These are phyloP conservation scores for Choristoneura rosaceana DNA, from an alignment of 2,888 invertebrate genomes.

Conservation along the genomic window DNA sequence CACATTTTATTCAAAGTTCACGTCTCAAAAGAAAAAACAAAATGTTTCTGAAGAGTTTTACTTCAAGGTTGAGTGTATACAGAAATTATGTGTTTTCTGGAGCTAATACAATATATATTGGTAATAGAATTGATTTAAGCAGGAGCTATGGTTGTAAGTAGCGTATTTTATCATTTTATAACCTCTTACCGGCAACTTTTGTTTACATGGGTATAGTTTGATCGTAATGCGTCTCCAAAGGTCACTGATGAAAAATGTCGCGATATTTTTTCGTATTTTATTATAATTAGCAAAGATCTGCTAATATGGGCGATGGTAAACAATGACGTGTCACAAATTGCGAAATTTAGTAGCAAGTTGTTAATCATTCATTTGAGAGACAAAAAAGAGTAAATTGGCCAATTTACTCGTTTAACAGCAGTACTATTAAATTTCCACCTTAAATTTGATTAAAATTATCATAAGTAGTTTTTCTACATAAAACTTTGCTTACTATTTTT, in stretches of 20 bases:
- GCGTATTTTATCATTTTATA: not conserved
- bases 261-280: not conserved
- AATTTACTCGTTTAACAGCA: not conserved
- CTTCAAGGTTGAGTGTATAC: constrained; percentile 15
- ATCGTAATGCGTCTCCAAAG: not conserved
- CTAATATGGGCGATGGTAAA: not conserved
- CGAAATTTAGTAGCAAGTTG: not conserved
- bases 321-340: not conserved
- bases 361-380: not conserved
- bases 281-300: not conserved
- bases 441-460: too few species aligned
- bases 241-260: not conserved
- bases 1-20: not conserved
- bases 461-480: too few species aligned
- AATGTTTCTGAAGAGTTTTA: constrained; percentile 30
- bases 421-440: not conserved
- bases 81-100: constrained; percentile 20
- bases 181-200: constrained; percentile 6
- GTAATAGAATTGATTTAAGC: not conserved
- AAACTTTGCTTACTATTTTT: too few species aligned
- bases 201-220: not conserved
- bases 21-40: not conserved
- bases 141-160: constrained; percentile 29
- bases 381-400: not conserved
- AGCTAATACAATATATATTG: not conserved